Evolutionary conservation across 1,140 invertebrate species (phyloP).

Genomic region (Fopius arisanus): DNA sequence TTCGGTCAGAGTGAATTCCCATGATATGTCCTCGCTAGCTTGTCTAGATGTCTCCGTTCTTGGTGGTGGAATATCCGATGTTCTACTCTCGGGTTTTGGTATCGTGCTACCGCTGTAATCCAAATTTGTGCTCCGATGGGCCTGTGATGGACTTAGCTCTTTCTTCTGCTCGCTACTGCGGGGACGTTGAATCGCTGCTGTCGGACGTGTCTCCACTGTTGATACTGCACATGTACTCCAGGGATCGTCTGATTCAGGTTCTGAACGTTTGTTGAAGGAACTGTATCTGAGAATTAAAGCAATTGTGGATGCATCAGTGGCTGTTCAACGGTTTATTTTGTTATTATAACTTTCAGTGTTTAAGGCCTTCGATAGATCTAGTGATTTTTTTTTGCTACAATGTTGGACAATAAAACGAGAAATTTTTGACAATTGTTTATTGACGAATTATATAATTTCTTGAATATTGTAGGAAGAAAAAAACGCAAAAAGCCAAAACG

Average conservation of each 20-base stretch:
- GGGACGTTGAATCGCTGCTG: constrained; percentile 42
- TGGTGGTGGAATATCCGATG: constrained; percentile 19
- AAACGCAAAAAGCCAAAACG: no score
- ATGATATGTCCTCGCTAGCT: constrained; percentile 65
- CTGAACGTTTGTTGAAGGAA: constrained; percentile 61
- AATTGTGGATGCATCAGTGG: background rate
- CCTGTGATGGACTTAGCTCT: constrained; percentile 37
- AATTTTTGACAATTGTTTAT: no score
- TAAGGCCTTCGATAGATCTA: no score
- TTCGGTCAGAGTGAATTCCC: constrained; percentile 65
- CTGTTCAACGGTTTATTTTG: no score
- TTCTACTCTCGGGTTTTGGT: constrained; percentile 32
- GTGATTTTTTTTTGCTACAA: no score
- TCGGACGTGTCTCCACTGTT: constrained; percentile 32
- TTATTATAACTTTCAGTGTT: no score
- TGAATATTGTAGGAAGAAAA: no score
- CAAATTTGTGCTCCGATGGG: background rate
- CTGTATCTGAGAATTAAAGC: constrained; percentile 52
- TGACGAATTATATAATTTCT: no score
- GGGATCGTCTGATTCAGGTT: constrained; percentile 55
- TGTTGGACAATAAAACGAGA: no score
- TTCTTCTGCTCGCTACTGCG: constrained; percentile 53
- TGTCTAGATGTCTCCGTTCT: constrained; percentile 45
- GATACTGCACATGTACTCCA: constrained; percentile 54
- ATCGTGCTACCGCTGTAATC: constrained; percentile 1